phyloP scores from a whole-genome alignment of 2,888 invertebrate species.

The Micropterix aruncella region DNA sequence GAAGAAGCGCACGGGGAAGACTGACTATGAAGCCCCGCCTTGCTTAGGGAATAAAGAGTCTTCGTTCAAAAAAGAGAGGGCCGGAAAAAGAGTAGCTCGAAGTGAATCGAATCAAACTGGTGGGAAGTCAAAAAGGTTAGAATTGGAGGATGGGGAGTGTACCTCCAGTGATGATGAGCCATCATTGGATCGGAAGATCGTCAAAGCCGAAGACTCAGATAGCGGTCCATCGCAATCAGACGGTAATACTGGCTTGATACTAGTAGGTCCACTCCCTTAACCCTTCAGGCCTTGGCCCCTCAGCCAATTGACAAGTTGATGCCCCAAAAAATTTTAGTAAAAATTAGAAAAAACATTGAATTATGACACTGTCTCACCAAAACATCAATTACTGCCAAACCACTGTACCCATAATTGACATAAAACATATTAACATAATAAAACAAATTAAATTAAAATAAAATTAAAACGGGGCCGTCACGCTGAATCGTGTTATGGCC shows the following conservation, averaged over 20 bases:
- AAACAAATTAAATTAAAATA: no score
- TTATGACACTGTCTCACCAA: no score
- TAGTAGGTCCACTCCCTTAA: no score
- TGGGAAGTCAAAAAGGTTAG: conserved; percentile 15
- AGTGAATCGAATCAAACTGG: conserved; percentile 18
- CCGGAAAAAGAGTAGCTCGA: conserved; percentile 12
- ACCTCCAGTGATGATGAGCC: conserved; percentile 34
- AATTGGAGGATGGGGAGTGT: conserved; percentile 54
- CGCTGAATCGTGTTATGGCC: no score
- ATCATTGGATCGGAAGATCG: conserved; percentile 10
- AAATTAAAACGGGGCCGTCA: no score
- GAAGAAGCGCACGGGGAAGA: conserved; percentile 1
- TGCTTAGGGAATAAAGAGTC: conserved; percentile 4
- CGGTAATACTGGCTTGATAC: conserved; percentile 21
- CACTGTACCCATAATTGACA: no score
- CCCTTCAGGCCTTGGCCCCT: no score
- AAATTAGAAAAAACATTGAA: no score
- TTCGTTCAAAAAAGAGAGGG: conserved; percentile 13
- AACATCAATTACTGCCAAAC: no score
- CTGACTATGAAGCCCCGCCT: conserved; percentile 9
- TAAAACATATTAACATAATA: no score
- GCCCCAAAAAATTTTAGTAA: no score
- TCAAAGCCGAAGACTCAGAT: conserved; percentile 19
- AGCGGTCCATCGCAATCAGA: conserved; percentile 29
- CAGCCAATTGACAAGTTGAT: no score